Evolutionary conservation across 2,888 invertebrate genomes (phyloP).

Genomic region (Glyphotaelius pellucidus): DNA sequence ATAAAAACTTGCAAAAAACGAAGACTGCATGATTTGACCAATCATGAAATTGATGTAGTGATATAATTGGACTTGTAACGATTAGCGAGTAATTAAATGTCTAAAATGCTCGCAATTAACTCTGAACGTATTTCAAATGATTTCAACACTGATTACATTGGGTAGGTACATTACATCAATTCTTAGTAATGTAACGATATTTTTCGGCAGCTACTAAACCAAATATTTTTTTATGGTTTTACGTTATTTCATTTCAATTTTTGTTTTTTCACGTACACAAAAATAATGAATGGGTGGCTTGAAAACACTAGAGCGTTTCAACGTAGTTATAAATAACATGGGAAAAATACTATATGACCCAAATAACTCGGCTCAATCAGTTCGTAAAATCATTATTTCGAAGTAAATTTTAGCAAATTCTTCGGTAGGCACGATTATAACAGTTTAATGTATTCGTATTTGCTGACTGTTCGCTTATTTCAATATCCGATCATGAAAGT

Average conservation of each 20-base stretch:
- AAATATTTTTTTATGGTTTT: background rate
- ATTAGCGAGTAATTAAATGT: background rate
- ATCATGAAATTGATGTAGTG: background rate
- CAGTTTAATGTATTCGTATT: background rate
- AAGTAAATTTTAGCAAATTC: constrained; percentile 54
- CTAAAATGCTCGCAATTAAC: background rate
- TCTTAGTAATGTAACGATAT: background rate
- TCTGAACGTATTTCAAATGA: background rate
- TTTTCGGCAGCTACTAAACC: background rate
- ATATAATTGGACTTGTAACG: background rate
- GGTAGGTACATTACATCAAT: background rate
- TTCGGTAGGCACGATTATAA: constrained; percentile 15
- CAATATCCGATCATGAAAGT: constrained; percentile 23
- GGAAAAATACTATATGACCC: constrained; percentile 50
- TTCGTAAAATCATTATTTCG: constrained; percentile 58
- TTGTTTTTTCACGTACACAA: background rate
- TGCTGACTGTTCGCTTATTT: constrained; percentile 14
- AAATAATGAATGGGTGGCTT: background rate
- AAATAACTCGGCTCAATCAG: constrained; percentile 59
- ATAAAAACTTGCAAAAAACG: background rate
- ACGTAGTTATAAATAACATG: background rate
- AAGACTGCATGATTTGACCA: background rate
- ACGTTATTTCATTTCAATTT: background rate
- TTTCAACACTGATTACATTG: background rate
- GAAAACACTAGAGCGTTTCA: background rate